Evolutionary conservation across 2,888 invertebrate species (phyloP).

Genomic region (Napeogenes inachia): DNA sequence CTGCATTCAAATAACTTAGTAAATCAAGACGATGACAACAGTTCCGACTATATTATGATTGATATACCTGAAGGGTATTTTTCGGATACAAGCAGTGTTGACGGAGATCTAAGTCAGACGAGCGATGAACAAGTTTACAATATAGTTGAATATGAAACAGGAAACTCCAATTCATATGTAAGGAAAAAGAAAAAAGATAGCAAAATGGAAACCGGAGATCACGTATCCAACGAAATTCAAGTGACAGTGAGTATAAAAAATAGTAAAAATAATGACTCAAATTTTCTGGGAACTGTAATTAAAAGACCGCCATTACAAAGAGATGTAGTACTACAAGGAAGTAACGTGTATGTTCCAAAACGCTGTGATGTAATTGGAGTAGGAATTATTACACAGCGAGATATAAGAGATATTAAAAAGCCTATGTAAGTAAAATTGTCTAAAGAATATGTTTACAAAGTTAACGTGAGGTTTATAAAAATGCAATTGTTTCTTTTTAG

Average conservation of each 20-base stretch:
- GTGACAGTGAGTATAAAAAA: conserved; percentile 44
- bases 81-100: conserved; percentile 43
- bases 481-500: conserved; percentile 36
- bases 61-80: conserved; percentile 62
- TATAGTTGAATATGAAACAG: conserved; percentile 60
- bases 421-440: conserved; percentile 48
- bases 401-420: conserved; percentile 42
- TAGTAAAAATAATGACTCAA: conserved; percentile 36
- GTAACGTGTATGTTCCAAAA: conserved; percentile 45
- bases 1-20: conserved; percentile 48
- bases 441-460: not conserved
- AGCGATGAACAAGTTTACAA: conserved; percentile 64
- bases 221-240: conserved; percentile 21
- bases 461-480: not conserved
- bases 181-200: conserved; percentile 23
- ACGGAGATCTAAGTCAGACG: conserved; percentile 38
- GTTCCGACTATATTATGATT: conserved; percentile 54
- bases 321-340: conserved; percentile 51
- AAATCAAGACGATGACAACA: conserved; percentile 34
- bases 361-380: conserved; percentile 53
- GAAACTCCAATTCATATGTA: conserved; percentile 38
- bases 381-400: conserved; percentile 54
- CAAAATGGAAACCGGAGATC: conserved; percentile 37
- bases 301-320: conserved; percentile 37
- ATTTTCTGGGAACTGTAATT: conserved; percentile 39